Percentiles rank a stretch among this genome's conserved stretches.
These are phyloP conservation scores for Gallinago media DNA, from an alignment of 2,113 vertebrate species.

Conservation along the genomic window DNA sequence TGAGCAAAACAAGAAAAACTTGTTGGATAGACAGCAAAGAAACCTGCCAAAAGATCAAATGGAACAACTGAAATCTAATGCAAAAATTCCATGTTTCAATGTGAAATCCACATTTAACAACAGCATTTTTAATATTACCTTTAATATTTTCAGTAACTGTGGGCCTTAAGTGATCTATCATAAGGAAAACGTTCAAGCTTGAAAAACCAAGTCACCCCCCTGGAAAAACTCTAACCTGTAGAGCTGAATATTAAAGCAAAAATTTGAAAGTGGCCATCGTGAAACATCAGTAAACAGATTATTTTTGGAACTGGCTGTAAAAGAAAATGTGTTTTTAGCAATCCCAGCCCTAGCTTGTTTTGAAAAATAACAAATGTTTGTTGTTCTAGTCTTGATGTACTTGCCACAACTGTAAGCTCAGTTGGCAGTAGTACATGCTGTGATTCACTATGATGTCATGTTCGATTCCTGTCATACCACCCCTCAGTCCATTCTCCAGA, in stretches of 20 bases:
- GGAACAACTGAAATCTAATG: background rate
- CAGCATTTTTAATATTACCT: background rate
- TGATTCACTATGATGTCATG: background rate
- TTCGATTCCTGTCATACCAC: background rate
- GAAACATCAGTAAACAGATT: background rate
- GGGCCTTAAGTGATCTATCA: background rate
- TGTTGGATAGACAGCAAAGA: background rate
- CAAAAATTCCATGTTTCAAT: background rate
- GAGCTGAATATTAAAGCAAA: background rate
- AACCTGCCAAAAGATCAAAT: background rate
- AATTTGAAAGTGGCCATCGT: background rate
- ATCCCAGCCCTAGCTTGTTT: background rate
- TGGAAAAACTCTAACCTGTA: background rate
- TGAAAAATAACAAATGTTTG: background rate
- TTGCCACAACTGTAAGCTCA: background rate
- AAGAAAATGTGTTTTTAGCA: background rate
- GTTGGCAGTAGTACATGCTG: accelerated
- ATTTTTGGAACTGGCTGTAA: background rate
- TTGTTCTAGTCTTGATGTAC: background rate
- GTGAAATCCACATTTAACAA: background rate
- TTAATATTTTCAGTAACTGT: background rate
- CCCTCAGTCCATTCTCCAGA: background rate
- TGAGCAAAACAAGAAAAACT: background rate
- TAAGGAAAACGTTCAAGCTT: background rate
- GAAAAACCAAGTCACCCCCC: background rate